A percentile compares a stretch with the other conserved stretches of the same genome.
phyloP scores from a whole-genome alignment of 2,888 invertebrate genomes.

The Macaria notata region DNA sequence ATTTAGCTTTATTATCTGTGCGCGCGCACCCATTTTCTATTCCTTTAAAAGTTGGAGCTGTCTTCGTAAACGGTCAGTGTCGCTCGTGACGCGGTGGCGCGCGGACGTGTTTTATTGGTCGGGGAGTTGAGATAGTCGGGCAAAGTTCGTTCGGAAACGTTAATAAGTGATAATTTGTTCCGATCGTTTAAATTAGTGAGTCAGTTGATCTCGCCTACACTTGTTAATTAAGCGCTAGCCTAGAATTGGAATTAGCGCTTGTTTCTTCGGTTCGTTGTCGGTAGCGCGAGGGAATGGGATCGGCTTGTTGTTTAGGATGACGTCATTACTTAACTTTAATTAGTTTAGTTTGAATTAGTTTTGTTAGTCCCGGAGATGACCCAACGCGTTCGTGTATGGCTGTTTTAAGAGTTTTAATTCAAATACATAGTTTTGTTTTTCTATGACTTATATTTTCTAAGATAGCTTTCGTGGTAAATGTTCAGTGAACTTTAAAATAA shows the following conservation, averaged over 20 bases:
- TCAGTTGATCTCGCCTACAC: slow-evolving; percentile 59
- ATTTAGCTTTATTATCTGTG: slow-evolving; percentile 73
- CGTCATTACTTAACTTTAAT: slow-evolving; percentile 6
- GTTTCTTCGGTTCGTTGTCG: slow-evolving; percentile 46
- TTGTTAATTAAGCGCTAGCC: slow-evolving; percentile 68
- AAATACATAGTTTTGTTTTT: too few relatives aligned
- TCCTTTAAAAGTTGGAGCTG: slow-evolving; percentile 66
- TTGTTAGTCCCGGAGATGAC: too few relatives aligned
- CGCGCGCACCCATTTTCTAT: slow-evolving; percentile 70
- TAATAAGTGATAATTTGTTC: slow-evolving; percentile 62
- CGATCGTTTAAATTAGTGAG: slow-evolving; percentile 63
- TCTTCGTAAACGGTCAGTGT: slow-evolving; percentile 54
- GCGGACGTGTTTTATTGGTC: slow-evolving; percentile 38
- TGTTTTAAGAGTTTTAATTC: too few relatives aligned
- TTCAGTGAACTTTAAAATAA: too few relatives aligned
- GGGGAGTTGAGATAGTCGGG: slow-evolving; percentile 24
- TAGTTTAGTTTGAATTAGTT: background rate
- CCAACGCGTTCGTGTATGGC: too few relatives aligned
- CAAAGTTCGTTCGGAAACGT: slow-evolving; percentile 43
- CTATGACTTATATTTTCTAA: too few relatives aligned
- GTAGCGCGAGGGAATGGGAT: slow-evolving; percentile 40
- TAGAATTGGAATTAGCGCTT: slow-evolving; percentile 66
- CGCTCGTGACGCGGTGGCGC: slow-evolving; percentile 50
- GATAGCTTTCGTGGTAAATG: too few relatives aligned
- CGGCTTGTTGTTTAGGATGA: slow-evolving; percentile 12